Base-by-base conservation (phyloP, 2,888 invertebrate genomes). In the Peribatodes rhomboidaria region DNA sequence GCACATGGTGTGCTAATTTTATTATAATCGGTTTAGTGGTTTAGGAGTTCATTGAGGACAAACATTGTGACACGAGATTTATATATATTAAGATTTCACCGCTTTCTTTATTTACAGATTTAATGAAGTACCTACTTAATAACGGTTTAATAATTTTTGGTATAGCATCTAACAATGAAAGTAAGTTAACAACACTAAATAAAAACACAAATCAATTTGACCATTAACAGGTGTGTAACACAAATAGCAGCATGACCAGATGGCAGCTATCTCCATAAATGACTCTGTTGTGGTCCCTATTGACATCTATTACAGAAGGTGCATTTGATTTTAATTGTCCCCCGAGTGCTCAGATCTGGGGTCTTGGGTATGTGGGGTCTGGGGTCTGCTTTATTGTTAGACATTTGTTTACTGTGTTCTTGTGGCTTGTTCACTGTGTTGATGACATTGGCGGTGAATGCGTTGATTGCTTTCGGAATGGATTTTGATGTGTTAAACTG, bases 351-450 rank as follows among this genome's bases (percentile, higher is more conserved):
- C 27, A 46, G 63, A 69, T 72, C 65, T 50, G 63, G 72, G 68
- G 62, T 61, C 63, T 50, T 27, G 27, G 27, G 27, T 37, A 56
- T 58, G 39, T 63, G 39, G 41, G 58, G 47, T 44, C 41, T 39
- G 35, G 57, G 53, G 27, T 9, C 18, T 10, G 57, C 33, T 71
- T 68, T 71, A 74, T 76, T 70, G 67, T 64, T 58, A 73, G 78
- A 78, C 88, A 88, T 82, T 84, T 87, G 89, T 84, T 83, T 81
- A 39, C 63, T 65, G 4, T 65, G 65, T 49, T 85, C 86, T 86
- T 75, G 79, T 49, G 79, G 78, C 75, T 77, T 83, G 83, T 82
- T 75, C 78, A 67, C 79, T 75, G 72, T 73, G 65, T 68, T 58
- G 52, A 56, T 33, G 37, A 61, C n/a, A n/a, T n/a, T n/a, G 54